Evolutionary conservation across 1,140 invertebrate genomes (phyloP), one percentile per base, ranked within the genome.

Genomic region (Nilaparvata lugens): DNA sequence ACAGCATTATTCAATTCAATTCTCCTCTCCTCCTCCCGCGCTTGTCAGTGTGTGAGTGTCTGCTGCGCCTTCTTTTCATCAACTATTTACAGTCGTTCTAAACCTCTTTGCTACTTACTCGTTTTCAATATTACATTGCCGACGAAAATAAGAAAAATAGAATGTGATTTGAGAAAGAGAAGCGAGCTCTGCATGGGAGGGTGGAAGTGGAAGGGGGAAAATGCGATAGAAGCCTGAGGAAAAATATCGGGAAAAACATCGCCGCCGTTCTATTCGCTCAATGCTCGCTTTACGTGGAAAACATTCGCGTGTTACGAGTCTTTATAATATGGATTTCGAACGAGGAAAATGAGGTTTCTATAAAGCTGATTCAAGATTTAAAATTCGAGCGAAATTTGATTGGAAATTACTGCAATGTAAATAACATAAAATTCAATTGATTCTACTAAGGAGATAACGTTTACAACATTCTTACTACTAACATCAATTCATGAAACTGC

Each of bases 41-140:
- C 48, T 31, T 21, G 1, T 14, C 21, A 21, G 16, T 35, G 25
- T 28, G 25, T 28, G 25, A 45, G 45, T 9, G 21, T 25, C 56
- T 43, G 18, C 24, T 58, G 45, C n/a, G 21, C 45, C 56, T 43
- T 25, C 24, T 43, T 40, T 58, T 42, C 56, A 58, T 60, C 58
- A 60, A 51, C 28, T 60, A 60, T 60, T 60, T 60, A 60, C 48
- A 51, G 23, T 53, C 43, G 38, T 60, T 58, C 48, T 60, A 60
- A 60, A 60, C 58, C 58, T 51, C 58, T 53, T 60, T 53, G 58
- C 48, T 35, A 60, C 53, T 52, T 60, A 55, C 42, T 61, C 55
- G 40, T 61, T 62, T 62, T 60, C 31, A 60, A 60, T 60, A 60
- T 60, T 60, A 28, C 57, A 51, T 31, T 18, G 31, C 42, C 31